phyloP scores from a whole-genome alignment of 2,888 invertebrate genomes.

The Steinernema carpocapsae region DNA sequence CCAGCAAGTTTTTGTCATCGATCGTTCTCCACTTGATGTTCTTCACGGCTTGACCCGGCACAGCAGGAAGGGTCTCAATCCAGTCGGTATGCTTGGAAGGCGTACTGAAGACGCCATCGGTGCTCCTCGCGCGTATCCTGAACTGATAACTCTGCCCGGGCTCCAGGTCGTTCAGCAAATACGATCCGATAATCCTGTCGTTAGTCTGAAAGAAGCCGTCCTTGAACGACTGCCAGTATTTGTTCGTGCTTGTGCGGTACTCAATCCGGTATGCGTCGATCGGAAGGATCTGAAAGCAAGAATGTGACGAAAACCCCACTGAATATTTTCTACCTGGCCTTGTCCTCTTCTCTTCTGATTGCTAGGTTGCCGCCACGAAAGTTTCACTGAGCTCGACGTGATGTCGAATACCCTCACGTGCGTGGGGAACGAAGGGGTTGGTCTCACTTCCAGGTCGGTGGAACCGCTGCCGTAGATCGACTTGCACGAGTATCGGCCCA shows the following conservation, averaged over 20 bases:
- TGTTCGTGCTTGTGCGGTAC: conserved; percentile 53
- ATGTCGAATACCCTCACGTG: conserved; percentile 41
- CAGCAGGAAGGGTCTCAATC: conserved; percentile 57
- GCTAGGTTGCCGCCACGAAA: conserved; percentile 40
- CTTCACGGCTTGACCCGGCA: conserved; percentile 50
- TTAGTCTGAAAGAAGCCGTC: conserved; percentile 46
- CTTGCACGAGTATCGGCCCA: conserved; percentile 60
- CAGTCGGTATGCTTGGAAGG: conserved; percentile 59
- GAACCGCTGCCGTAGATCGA: conserved; percentile 57
- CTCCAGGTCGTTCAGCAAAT: conserved; percentile 49
- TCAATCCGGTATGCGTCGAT: conserved; percentile 58
- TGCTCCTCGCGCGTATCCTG: conserved; percentile 57
- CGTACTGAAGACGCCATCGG: conserved; percentile 48
- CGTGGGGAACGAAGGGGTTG: conserved; percentile 39
- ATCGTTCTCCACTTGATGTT: conserved; percentile 56
- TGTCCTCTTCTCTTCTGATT: conserved; percentile 38
- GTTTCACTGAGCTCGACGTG: conserved; percentile 39
- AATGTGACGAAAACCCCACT: not conserved
- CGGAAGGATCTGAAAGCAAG: conserved; percentile 32
- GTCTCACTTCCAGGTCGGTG: conserved; percentile 34
- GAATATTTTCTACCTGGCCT: conserved; percentile 28
- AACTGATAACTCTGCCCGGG: conserved; percentile 64
- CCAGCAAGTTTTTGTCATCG: conserved; percentile 56
- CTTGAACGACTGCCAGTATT: conserved; percentile 56
- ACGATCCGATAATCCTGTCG: conserved; percentile 51